phyloP scores from a whole-genome alignment of 2,888 invertebrate genomes.

The Anticlea derivata region DNA sequence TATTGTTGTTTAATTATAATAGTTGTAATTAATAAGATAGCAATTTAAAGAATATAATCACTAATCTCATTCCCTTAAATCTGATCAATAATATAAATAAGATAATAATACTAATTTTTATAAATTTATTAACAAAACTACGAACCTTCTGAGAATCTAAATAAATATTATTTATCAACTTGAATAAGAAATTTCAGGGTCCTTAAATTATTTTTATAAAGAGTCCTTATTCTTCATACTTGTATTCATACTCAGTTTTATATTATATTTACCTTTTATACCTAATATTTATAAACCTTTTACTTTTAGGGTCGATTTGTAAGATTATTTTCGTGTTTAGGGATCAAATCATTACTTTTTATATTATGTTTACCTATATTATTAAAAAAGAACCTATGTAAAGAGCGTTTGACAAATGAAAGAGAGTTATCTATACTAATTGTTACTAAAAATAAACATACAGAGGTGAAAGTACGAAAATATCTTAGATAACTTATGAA shows the following conservation, averaged over 20 bases:
- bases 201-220: slow-evolving; percentile 20
- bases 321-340: slow-evolving; percentile 5
- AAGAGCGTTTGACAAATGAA: too few relatives aligned
- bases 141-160: slow-evolving; percentile 6
- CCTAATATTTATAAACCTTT: slow-evolving; percentile 5
- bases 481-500: too few relatives aligned
- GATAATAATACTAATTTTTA: slow-evolving; percentile 9
- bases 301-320: slow-evolving; percentile 16
- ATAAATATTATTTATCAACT: slow-evolving; percentile 3
- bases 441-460: too few relatives aligned
- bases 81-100: slow-evolving; percentile 8
- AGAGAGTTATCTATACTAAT: too few relatives aligned
- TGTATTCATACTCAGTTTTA: slow-evolving; percentile 13
- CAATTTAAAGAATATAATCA: background rate
- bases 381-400: too few relatives aligned
- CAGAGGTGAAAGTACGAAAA: background rate
- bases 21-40: background rate
- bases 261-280: slow-evolving; percentile 15
- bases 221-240: slow-evolving; percentile 13
- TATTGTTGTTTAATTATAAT: slow-evolving; percentile 2
- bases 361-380: background rate
- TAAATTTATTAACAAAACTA: slow-evolving; percentile 1
- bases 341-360: slow-evolving; percentile 9
- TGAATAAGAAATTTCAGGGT: slow-evolving; percentile 13
- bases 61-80: background rate